Percentiles rank a stretch among this genome's conserved stretches.
These are phyloP conservation scores for Calliopsis andreniformis DNA, from an alignment of 1,140 invertebrate species.

Conservation along the genomic window DNA sequence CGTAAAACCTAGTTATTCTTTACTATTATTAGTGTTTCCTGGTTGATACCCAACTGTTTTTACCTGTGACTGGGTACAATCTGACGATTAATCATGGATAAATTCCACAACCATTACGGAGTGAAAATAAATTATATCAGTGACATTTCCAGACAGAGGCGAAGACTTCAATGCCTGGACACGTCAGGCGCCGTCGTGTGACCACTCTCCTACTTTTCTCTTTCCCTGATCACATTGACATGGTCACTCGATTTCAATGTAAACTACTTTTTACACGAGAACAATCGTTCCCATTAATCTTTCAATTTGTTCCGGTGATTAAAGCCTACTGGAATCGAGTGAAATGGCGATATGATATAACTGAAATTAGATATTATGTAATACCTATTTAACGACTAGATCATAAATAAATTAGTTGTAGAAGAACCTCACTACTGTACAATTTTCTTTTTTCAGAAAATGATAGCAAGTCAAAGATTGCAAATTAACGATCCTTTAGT, in stretches of 20 bases:
- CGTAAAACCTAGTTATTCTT: no score
- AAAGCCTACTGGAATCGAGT: not conserved
- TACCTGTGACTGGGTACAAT: no score
- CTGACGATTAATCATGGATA: not conserved
- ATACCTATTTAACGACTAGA: not conserved
- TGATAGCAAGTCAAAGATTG: no score
- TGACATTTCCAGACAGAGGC: not conserved
- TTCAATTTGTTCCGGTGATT: slow-evolving; percentile 21
- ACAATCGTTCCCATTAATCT: not conserved
- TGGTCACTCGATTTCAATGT: slow-evolving; percentile 33
- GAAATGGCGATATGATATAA: not conserved
- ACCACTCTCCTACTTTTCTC: slow-evolving; percentile 16
- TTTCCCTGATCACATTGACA: not conserved
- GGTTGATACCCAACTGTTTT: no score
- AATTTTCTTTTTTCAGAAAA: no score
- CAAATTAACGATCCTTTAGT: no score
- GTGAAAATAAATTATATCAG: slow-evolving; percentile 24
- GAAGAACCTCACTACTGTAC: no score
- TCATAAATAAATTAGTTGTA: no score
- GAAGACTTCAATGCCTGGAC: slow-evolving; percentile 8
- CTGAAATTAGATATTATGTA: slow-evolving; percentile 1
- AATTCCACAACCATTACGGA: slow-evolving; percentile 21
- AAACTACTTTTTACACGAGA: slow-evolving; percentile 17
- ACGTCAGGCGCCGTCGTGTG: slow-evolving; percentile 12
- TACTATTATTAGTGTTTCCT: no score